Conservation (phyloP, 2,888 invertebrate genomes). For the Furcula furcula region DNA sequence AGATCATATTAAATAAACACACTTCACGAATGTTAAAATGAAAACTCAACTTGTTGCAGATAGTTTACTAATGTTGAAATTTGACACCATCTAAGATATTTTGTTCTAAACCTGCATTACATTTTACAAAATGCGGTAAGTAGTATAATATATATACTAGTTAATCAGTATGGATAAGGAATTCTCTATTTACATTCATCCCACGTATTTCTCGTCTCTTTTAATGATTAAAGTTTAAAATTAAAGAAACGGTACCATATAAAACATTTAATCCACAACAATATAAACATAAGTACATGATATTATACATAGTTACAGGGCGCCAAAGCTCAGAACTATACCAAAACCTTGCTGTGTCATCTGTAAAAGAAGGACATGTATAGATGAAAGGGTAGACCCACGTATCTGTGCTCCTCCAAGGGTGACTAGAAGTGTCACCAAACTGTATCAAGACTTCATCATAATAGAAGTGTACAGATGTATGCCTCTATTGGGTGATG, state of each 20-base stretch:
- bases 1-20: not conserved
- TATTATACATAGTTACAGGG: conserved; percentile 41
- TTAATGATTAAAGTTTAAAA: too few species aligned
- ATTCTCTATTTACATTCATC: too few species aligned
- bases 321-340: conserved; percentile 30
- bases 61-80: conserved; percentile 9
- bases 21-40: not conserved
- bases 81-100: conserved; percentile 11
- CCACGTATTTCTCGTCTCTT: too few species aligned
- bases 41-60: not conserved
- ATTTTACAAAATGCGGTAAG: conserved; percentile 3
- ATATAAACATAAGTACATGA: conserved; percentile 67
- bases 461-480: conserved; percentile 61
- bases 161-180: too few species aligned
- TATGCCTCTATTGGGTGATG: conserved; percentile 67
- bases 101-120: not conserved
- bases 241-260: conserved; percentile 3
- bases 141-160: too few species aligned
- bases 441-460: conserved; percentile 40
- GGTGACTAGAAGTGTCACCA: conserved; percentile 48
- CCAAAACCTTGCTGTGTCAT: conserved; percentile 28
- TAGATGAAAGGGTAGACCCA: conserved; percentile 23
- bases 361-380: conserved; percentile 27
- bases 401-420: too few species aligned
- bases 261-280: conserved; percentile 55